Base-by-base conservation (phyloP, 2,888 invertebrate genomes). In the Diadromus collaris region DNA sequence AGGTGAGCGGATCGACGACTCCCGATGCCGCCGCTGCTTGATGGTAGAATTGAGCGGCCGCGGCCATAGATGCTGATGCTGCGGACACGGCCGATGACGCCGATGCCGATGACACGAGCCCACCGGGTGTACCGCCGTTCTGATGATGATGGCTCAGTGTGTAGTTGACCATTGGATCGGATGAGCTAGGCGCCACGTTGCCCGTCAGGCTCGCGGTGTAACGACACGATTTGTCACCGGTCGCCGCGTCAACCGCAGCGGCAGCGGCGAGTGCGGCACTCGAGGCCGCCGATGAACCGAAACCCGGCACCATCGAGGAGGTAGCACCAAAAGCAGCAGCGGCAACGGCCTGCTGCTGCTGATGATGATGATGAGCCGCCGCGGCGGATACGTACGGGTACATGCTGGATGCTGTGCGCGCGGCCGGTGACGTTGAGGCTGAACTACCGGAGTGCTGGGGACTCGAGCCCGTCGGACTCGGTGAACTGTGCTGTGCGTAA, bases 361-460 rank as follows among this genome's bases (percentile, higher is more conserved):
- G 95, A 87, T 95, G 95, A 85, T 93, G 93, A 88, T 94, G 94
- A 84, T 93, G 93, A 58, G 93, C 93, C 85, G 93, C 93, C 58
- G 93, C 93, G 81, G 94, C 95, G 86, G 96, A 95, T 88, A 97
- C 97, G 94, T 97, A 97, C 3, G 97, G 97, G 92, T 97, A 97
- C 97, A 97, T 97, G 93, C 97, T 95, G 88, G 95, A 94, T 83
- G 95, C 92, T 70, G 90, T 89, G 68, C 92, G 89, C 76, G 91
- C 91, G 84, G 93, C 93, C 75, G 93, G 93, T 90, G 94, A 93
- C 85, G 94, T 94, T 84, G 94, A 93, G 81, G 94, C 94, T 87
- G 94, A 93, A 84, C 94, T 93, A 86, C 94, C 93, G 70, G 94
- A 93, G 90, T 94, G 94, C 88, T 94, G 95, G 76, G 95, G 95